A percentile compares a stretch with the other conserved stretches of the same genome.
These are phyloP conservation scores for Pseudolycoriella hygida DNA, from an alignment of 2,888 invertebrate species.

Conservation along the genomic window DNA sequence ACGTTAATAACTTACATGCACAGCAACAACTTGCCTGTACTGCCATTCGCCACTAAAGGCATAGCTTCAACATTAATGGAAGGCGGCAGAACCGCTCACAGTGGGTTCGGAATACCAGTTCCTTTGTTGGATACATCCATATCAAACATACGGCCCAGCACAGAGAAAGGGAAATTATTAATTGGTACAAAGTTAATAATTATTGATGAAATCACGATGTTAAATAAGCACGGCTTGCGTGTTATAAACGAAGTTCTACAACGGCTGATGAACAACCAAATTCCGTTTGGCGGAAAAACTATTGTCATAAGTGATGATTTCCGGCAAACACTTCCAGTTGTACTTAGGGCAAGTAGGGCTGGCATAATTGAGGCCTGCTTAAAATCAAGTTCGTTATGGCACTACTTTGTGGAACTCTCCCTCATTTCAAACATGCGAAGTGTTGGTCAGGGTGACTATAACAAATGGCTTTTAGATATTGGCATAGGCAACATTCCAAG, in stretches of 20 bases:
- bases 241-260: background rate
- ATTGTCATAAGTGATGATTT: conserved; percentile 6
- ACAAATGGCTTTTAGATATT: conserved; percentile 4
- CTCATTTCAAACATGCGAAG: conserved; percentile 7
- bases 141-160: background rate
- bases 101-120: conserved; percentile 13
- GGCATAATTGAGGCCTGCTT: conserved; percentile 5
- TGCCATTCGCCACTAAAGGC: background rate
- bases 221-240: background rate
- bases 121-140: conserved; percentile 6
- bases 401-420: conserved; percentile 3
- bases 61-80: conserved; percentile 9
- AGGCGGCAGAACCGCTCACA: conserved; percentile 8
- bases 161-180: background rate
- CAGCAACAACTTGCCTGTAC: too few species aligned
- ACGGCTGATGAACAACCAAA: background rate
- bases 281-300: conserved; percentile 6
- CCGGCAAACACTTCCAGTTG: conserved; percentile 6
- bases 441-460: conserved; percentile 6
- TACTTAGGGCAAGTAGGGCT: background rate
- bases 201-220: conserved; percentile 6
- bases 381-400: background rate
- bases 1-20: background rate
- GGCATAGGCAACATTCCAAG: conserved; percentile 1
- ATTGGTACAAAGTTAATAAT: conserved; percentile 3